Evolutionary conservation across 2,797 vertebrate genomes (phyloP), one percentile per base, ranked within the genome.

Genomic region (Gambusia yucatana): DNA sequence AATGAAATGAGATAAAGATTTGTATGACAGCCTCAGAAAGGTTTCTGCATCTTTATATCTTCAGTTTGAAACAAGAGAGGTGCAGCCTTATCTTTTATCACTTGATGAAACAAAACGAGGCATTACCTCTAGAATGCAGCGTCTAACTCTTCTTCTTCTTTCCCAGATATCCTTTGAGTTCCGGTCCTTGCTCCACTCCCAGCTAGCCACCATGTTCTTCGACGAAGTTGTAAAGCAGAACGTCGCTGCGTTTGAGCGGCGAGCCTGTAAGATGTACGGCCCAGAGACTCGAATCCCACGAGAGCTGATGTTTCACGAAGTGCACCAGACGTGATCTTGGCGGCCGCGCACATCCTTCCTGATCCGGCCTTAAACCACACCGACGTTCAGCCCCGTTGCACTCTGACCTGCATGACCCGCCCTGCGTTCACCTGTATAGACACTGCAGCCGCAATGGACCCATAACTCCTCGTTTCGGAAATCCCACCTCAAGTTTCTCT

Each of bases 211-310:
- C 0, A 95, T 98, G 86, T 99, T 99, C 95, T 99, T 99, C 46
- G 98, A 99, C 1, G 98, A 99, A 93, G 98, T 99, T 20, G 98
- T 99, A 63, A 98, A 98, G 95, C 96, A 98, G 94, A 99, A 98
- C 73, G 98, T 99, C 9, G 96, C 96, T 0, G 98, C 98, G 3
- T 99, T 99, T 0, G 97, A 98, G 94, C 96, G 96, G 28, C 96
- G 96, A 22, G 98, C 98, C 0, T 81, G 94, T 70, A 97, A 96
- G 84, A 91, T 92, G 43, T 98, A 96, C 77, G 98, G 98, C 46
- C 97, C 97, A 13, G 97, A 98, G 96, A 98, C 98, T 0, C 95
- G 93, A 25, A 97, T 98, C 91, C 98, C 98, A 0, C 96, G 96
- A 59, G 98, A 98, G 94, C 94, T 98, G 73, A 98, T 98, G 97